Base-by-base conservation (phyloP, 2,888 invertebrate species). In the Syritta pipiens region DNA sequence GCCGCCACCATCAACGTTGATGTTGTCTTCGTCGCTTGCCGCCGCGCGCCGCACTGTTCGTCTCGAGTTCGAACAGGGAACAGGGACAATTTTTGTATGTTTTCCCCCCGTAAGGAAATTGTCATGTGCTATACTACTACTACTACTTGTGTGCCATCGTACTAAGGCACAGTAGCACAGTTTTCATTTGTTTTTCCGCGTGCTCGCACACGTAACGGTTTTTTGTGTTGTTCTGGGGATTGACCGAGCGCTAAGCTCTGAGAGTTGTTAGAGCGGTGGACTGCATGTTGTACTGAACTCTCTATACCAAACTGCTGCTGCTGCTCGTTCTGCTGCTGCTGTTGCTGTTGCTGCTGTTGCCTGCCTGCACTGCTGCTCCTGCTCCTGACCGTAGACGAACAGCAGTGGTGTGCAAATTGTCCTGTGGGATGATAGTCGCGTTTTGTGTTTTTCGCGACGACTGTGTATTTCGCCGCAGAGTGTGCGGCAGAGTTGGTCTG, bases 121-220 rank as follows among this genome's bases (percentile, higher is more conserved):
- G 42, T 20, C 30, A 55, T 67, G 12, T 44, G 51, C 63, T 42
- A 37, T 59, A 51, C 62, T 63, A 63, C 68, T 51, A 75, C 68
- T n/a, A 32, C 37, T 59, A 69, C 63, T 82, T 81, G 82, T 81
- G 74, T 75, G 69, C 74, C 53, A 59, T 68, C 62, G 59, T 69
- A 55, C 75, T 69, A 63, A 71, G 74, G 74, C 81, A 82, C 81
- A 81, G 83, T 84, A 85, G 82, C 87, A 88, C 87, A 89, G 89
- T 89, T 89, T 89, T 85, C 88, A 86, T 88, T 88, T 88, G 89
- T 88, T 89, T 88, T 88, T 88, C 88, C 89, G 89, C 88, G 88
- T 88, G 89, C 86, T 88, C 88, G 87, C 89, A 89, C 88, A 89
- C 86, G 86, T 79, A 79, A 79, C 74, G 79, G 74, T 82, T 82